Evolutionary conservation across 1,140 invertebrate genomes (phyloP), one percentile per base, ranked within the genome.

Genomic region (Planococcus citri): DNA sequence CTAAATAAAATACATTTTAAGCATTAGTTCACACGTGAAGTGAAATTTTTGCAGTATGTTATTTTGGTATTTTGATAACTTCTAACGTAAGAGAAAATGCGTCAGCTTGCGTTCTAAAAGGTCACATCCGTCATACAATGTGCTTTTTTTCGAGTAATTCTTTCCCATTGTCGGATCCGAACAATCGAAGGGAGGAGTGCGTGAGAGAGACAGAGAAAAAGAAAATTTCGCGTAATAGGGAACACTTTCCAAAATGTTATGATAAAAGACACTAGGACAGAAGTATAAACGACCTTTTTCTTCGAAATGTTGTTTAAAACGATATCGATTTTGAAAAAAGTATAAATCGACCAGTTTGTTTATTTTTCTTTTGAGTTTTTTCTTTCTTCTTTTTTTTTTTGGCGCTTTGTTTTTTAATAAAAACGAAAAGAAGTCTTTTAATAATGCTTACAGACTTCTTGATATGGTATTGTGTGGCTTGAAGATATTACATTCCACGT

Each of bases 161-260:
- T 51, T 51, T 51, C n/a, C 41, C 41, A 20, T 51, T 51, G 41
- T 20, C 17, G 41, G 41, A 51, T 51, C 41, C 41, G 17, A 51
- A 51, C 41, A 51, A 51, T 51, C 41, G 41, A 51, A 51, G 41
- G 12, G 41, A n/a, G n/a, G n/a, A n/a, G n/a, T n/a, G n/a, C n/a
- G n/a, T n/a, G n/a, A n/a, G n/a, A n/a, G n/a, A n/a, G n/a, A n/a
- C n/a, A n/a, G 41, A 51, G 17, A 51, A 51, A 51, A 51, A 51
- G n/a, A 9, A 51, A 51, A 51, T 51, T 51, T 51, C 41, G 41
- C 17, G 41, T 51, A 51, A 51, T 51, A 51, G 6, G 6, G 41
- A 51, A 51, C 41, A 51, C 41, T 51, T 51, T 51, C 41, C 41
- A 51, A n/a, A 51, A 51, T 51, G 41, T 51, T 51, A 51, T 51